A percentile compares a stretch with the other conserved stretches of the same genome.
phyloP scores from a whole-genome alignment of 2,113 vertebrate genomes.

The Mesitornis unicolor region DNA sequence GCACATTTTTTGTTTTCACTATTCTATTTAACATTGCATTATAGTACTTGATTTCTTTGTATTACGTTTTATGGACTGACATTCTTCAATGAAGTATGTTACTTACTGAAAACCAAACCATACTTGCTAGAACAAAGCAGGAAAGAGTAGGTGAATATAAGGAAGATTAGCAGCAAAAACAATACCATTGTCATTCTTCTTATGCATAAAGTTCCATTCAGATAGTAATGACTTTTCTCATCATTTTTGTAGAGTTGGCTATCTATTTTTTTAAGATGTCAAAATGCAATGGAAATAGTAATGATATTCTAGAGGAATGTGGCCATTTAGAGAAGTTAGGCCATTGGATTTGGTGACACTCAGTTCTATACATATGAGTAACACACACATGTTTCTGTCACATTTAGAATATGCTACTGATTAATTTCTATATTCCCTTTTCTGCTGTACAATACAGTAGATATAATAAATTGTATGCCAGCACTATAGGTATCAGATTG shows the following conservation, averaged over 20 bases:
- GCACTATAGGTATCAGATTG: not conserved
- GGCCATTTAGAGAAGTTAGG: not conserved
- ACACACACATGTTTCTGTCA: not conserved
- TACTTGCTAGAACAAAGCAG: not conserved
- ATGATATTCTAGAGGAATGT: not conserved
- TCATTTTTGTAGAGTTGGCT: not conserved
- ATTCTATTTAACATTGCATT: not conserved
- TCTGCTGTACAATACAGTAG: not conserved
- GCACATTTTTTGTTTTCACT: not conserved
- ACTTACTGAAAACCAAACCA: not conserved
- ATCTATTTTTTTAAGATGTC: not conserved
- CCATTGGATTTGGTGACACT: not conserved
- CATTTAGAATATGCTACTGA: not conserved
- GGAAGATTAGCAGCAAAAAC: not conserved
- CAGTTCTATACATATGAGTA: not conserved
- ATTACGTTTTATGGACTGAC: not conserved
- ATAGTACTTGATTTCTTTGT: not conserved
- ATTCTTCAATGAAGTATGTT: not conserved
- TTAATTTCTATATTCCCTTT: not conserved
- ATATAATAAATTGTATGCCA: not conserved
- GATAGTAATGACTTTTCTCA: not conserved
- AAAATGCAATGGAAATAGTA: not conserved
- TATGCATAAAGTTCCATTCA: not conserved
- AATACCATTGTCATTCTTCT: not conserved
- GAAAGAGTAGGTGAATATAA: not conserved